Evolutionary conservation across 2,888 invertebrate species (phyloP), one percentile per base, ranked within the genome.

Genomic region (Campoplex capitator): DNA sequence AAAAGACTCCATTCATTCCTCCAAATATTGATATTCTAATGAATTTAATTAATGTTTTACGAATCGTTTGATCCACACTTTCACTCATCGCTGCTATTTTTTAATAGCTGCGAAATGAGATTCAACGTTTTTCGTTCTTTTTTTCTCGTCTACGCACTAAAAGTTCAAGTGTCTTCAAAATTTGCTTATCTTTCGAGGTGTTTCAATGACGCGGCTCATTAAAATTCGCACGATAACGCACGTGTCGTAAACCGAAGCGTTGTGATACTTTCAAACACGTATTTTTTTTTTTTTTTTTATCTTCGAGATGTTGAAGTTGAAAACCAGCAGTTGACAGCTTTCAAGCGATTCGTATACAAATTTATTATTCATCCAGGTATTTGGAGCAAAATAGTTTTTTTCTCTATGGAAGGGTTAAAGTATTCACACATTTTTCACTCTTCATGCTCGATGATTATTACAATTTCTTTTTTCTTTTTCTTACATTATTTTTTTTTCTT

Each of bases 191-290:
- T 18, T 54, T 78, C 23, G 42, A 3, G 68, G 28, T 9, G 23
- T 38, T 9, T 8, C 16, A 42, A 42, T 38, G 32, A 65, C 13
- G 38, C 42, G 73, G 42, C 23, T 74, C 13, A 38, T 74, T 81
- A 42, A 65, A 51, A 54, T 74, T 74, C 18, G 11, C 38, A 18
- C 32, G 74, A 74, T 81, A 74, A 67, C 28, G 54, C 48, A 28
- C 42, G 70, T 45, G 18, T n/a, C 28, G 68, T 42, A 16, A 67
- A n/a, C 51, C 16, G 16, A 11, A 35, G 68, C 38, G 67, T 78
- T 51, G 23, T 7, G 2, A 32, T 35, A 73, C 54, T 73, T 28
- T 35, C 56, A 42, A 42, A 58, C 13, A 23, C 42, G 42, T 23
- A 23, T 23, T 23, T 23, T 23, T 23, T 58, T 32, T 23, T 38